Percentiles rank a stretch among this genome's conserved stretches.
Conservation (phyloP, 2,113 vertebrate species). For the Gymnorhina tibicen region DNA sequence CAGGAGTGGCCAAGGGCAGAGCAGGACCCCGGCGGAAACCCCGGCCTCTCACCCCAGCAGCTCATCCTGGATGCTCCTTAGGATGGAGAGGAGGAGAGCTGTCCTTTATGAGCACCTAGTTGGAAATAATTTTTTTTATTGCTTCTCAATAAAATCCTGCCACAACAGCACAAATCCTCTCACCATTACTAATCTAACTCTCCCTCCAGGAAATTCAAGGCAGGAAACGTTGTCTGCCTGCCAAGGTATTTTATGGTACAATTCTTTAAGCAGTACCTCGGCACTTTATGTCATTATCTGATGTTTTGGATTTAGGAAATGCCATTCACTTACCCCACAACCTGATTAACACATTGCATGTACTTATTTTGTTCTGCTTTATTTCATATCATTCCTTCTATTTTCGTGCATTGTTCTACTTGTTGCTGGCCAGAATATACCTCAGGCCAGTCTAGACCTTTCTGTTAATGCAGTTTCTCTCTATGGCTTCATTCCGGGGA, state of each 20-base stretch:
- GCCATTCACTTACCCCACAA: conserved; percentile 17
- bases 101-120: not conserved
- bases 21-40: fast-evolving
- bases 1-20: not conserved
- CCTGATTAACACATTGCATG: conserved; percentile 8
- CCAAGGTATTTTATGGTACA: conserved; percentile 26
- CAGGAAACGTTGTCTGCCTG: conserved; percentile 34
- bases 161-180: conserved; percentile 40
- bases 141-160: conserved; percentile 38
- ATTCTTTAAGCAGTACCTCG: not conserved
- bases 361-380: conserved; percentile 10
- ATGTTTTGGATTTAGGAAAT: conserved; percentile 28
- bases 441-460: conserved; percentile 39
- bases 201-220: conserved; percentile 56
- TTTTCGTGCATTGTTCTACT: not conserved
- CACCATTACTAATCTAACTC: conserved; percentile 56
- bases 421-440: conserved; percentile 12
- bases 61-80: not conserved
- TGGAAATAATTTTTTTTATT: conserved; percentile 19
- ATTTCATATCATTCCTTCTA: not conserved
- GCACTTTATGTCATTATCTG: conserved; percentile 21
- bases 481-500: not conserved
- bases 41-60: fast-evolving
- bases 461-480: conserved; percentile 6
- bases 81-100: not conserved